Evolutionary conservation across 2,113 vertebrate genomes (phyloP), one percentile per base, ranked within the genome.

Genomic region (Oplegnathus fasciatus): DNA sequence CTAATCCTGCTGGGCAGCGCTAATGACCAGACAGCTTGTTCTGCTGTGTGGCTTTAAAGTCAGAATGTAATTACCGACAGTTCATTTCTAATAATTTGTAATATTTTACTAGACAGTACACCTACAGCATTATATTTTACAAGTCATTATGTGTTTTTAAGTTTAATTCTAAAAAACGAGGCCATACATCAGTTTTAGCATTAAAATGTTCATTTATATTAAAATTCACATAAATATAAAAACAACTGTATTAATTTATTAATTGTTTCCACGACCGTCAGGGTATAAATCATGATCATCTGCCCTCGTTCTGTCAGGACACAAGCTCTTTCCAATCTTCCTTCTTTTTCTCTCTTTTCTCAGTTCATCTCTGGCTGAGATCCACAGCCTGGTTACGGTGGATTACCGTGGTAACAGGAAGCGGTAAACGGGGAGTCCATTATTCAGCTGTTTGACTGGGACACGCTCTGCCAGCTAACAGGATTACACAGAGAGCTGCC

Each of bases 401-500:
- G 82, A 78, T 89, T 75, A 84, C 10, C 5, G 1, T 48, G 75
- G 42, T n/a, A 71, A 71, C 57, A 52, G 66, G 58, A 60, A 61
- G 62, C 15, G 24, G 55, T 9, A 28, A 22, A 60, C 42, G 6
- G 64, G 37, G 46, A 44, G 70, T 24, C 52, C 75, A 66, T 71
- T 72, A 54, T 76, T 76, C 76, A 58, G 76, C 54, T 30, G 65
- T 75, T 6, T 22, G 79, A 26, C 65, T 40, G 62, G 4, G 69
- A 60, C 50, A 40, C n/a, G 44, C 69, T 81, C 57, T n/a, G 34
- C 44, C 52, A 22, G 60, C 58, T 84, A 79, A 89, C 74, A 75
- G 78, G 88, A 89, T 86, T 82, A 82, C 42, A 42, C 46, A 15
- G 54, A 50, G 66, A 73, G 61, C 78, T 44, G 10, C 50, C 14